These are phyloP conservation scores for Turritopsis dohrnii DNA, from an alignment of 30 jellyfish, hydroid and myxozoan genomes.

Conservation along the genomic window DNA sequence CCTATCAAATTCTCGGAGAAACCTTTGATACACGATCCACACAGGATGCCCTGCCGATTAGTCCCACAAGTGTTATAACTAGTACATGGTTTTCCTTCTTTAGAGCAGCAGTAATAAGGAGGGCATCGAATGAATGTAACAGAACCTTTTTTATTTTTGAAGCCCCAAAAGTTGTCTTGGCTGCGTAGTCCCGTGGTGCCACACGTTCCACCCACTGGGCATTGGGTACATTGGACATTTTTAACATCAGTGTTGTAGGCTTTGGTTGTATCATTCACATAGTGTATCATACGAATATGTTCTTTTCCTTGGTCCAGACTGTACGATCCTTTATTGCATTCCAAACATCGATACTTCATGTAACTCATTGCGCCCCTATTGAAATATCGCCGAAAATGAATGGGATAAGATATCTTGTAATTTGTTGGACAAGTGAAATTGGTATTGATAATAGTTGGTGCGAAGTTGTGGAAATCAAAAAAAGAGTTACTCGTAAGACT, in stretches of 20 bases:
- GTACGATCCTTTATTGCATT: not conserved
- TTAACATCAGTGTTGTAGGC: not conserved
- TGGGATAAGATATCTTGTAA: not conserved
- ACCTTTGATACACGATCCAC: conserved; percentile 28
- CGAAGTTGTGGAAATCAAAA: not conserved
- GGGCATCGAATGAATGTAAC: conserved; percentile 21
- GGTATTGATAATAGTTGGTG: not conserved
- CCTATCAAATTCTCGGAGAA: conserved; percentile 29
- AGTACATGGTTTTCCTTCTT: conserved; percentile 21
- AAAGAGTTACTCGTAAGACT: not conserved
- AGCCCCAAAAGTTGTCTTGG: conserved; percentile 40
- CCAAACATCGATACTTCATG: not conserved
- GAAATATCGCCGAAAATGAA: not conserved
- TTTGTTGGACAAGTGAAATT: not conserved
- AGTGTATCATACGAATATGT: not conserved
- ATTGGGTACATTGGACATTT: conserved; percentile 15
- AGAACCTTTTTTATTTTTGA: not conserved
- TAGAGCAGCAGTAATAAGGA: conserved; percentile 26
- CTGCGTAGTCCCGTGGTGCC: not conserved
- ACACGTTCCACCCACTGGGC: conserved; percentile 42
- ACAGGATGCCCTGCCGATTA: conserved; percentile 22
- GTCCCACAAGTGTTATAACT: conserved; percentile 31
- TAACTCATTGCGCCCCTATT: too few relatives aligned
- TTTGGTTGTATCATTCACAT: not conserved
- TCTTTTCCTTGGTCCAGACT: conserved; percentile 13